Evolutionary conservation across 2,888 invertebrate species (phyloP).

Genomic region (Torymus aiolomorphi): DNA sequence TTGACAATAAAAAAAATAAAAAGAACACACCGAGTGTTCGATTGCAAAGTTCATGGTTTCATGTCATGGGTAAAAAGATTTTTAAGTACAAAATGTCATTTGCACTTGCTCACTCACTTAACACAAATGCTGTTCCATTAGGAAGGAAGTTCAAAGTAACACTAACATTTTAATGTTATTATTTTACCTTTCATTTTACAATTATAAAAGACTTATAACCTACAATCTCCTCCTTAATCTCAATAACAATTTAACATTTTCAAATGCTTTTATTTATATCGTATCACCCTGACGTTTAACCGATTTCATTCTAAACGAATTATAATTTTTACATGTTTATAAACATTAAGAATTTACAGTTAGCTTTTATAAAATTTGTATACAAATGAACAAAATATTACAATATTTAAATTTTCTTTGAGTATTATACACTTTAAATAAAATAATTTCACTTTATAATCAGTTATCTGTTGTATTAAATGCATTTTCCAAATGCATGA

Average conservation of each 20-base stretch:
- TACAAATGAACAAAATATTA: too few relatives aligned
- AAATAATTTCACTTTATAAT: too few relatives aligned
- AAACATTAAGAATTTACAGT: slow-evolving; percentile 36
- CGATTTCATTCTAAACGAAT: background rate
- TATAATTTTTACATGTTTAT: slow-evolving; percentile 28
- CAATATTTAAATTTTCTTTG: too few relatives aligned
- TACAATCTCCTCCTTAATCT: slow-evolving; percentile 52
- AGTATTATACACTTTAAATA: too few relatives aligned
- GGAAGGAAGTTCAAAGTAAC: slow-evolving; percentile 10
- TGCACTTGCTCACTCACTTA: slow-evolving; percentile 16
- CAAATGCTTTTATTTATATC: slow-evolving; percentile 3
- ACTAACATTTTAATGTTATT: slow-evolving; percentile 20
- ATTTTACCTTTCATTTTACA: slow-evolving; percentile 10
- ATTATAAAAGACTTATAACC: slow-evolving; percentile 33
- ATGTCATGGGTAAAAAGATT: slow-evolving; percentile 22
- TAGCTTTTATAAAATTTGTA: background rate
- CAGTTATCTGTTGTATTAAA: too few relatives aligned
- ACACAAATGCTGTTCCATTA: slow-evolving; percentile 19
- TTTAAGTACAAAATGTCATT: slow-evolving; percentile 16
- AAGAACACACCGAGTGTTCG: slow-evolving; percentile 22
- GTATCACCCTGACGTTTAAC: background rate
- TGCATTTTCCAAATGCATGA: too few relatives aligned
- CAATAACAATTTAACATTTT: slow-evolving; percentile 65
- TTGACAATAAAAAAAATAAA: slow-evolving; percentile 29
- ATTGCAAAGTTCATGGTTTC: slow-evolving; percentile 13